Evolutionary conservation across 1,140 invertebrate genomes (phyloP).

Genomic region (Apis cerana): DNA sequence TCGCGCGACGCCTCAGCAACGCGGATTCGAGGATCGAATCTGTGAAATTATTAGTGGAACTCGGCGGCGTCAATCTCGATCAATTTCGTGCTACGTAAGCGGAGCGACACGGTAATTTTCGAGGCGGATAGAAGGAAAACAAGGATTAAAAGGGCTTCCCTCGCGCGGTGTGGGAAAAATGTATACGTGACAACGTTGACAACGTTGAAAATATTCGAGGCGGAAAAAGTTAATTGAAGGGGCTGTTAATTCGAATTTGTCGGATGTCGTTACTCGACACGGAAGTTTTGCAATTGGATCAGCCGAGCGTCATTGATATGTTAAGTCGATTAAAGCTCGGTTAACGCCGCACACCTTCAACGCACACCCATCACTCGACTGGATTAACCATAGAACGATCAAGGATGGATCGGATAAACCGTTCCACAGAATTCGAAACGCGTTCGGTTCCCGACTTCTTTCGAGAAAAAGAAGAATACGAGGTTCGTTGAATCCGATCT

Average conservation of each 20-base stretch:
- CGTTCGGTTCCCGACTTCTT: too few species aligned
- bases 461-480: too few species aligned
- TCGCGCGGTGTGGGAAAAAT: neutral
- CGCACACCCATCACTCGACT: neutral
- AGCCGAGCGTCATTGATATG: constrained; percentile 56
- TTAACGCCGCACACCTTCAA: constrained; percentile 40
- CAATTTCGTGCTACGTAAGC: neutral
- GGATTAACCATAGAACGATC: too few species aligned
- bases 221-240: neutral
- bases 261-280: constrained; percentile 37
- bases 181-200: neutral
- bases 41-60: constrained; percentile 20
- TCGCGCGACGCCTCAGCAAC: neutral
- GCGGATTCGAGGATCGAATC: neutral
- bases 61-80: constrained; percentile 7
- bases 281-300: constrained; percentile 63
- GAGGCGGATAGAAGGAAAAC: neutral
- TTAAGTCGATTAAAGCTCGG: constrained; percentile 62
- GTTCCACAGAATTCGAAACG: too few species aligned
- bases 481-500: too few species aligned
- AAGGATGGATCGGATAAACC: too few species aligned
- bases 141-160: neutral
- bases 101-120: constrained; percentile 1
- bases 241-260: constrained; percentile 5
- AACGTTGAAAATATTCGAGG: neutral